phyloP scores from a whole-genome alignment of 2,797 vertebrate genomes.

The Acestrorhynchus altus region DNA sequence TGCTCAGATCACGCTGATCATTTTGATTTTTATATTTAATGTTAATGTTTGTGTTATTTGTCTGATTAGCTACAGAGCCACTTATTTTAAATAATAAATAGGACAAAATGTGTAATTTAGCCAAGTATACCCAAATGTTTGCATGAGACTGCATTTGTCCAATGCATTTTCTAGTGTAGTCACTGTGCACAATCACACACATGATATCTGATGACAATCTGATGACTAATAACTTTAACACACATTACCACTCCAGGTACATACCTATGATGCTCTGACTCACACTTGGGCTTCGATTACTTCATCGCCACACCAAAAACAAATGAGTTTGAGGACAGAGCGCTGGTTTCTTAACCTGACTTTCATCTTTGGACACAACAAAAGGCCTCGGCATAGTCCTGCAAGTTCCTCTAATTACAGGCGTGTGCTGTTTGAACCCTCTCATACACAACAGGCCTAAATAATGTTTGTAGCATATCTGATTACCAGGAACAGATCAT shows the following conservation, averaged over 20 bases:
- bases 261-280: background rate
- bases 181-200: no score
- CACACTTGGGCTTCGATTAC: background rate
- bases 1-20: no score
- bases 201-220: no score
- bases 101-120: no score
- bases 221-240: background rate
- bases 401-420: slow-evolving; percentile 31
- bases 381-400: slow-evolving; percentile 11
- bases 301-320: slow-evolving; percentile 1
- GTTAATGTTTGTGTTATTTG: no score
- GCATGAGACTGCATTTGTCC: background rate
- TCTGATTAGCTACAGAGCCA: no score
- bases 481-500: slow-evolving; percentile 16
- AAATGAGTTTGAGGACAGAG: background rate
- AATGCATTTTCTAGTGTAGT: no score
- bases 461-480: slow-evolving; percentile 17
- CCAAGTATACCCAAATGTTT: no score
- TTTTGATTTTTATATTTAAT: no score
- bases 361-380: slow-evolving; percentile 25
- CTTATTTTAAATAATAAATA: no score
- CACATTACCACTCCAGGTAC: background rate
- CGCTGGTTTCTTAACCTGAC: slow-evolving; percentile 1
- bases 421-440: background rate
- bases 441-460: slow-evolving; percentile 5